Evolutionary conservation across 2,797 vertebrate genomes (phyloP).

Genomic region (Poeciliopsis presidionis): DNA sequence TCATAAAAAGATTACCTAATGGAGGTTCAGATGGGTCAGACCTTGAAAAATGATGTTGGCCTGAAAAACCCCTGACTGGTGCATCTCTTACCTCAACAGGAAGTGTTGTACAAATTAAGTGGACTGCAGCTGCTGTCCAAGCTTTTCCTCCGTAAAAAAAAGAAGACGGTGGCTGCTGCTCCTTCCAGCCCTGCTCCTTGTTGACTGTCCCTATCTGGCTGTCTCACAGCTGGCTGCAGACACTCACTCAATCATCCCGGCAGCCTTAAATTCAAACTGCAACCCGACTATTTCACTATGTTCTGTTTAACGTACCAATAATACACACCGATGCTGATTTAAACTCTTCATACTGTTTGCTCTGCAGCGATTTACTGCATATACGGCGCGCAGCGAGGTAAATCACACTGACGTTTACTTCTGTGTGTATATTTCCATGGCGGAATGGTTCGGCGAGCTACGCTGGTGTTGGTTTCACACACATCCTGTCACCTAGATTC

Average conservation of each 20-base stretch:
- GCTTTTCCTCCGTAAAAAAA: background rate
- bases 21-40: background rate
- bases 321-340: background rate
- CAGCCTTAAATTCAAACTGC: background rate
- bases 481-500: background rate
- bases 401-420: slow-evolving; percentile 19
- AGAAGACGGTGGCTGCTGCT: background rate
- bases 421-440: slow-evolving; percentile 9
- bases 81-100: slow-evolving; percentile 1
- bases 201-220: background rate
- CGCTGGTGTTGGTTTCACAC: background rate
- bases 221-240: background rate
- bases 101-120: background rate
- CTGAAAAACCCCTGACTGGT: background rate
- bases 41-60: background rate
- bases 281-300: background rate
- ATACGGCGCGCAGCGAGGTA: background rate
- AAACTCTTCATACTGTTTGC: slow-evolving; percentile 1
- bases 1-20: background rate
- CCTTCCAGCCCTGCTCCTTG: background rate
- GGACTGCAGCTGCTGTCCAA: background rate
- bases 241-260: background rate
- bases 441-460: slow-evolving; percentile 8
- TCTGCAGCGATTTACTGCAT: slow-evolving; percentile 28
- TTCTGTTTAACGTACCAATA: background rate